Conservation (phyloP, 37 sponge, comb jelly and placozoan species). For the Haliclona indistincta region DNA sequence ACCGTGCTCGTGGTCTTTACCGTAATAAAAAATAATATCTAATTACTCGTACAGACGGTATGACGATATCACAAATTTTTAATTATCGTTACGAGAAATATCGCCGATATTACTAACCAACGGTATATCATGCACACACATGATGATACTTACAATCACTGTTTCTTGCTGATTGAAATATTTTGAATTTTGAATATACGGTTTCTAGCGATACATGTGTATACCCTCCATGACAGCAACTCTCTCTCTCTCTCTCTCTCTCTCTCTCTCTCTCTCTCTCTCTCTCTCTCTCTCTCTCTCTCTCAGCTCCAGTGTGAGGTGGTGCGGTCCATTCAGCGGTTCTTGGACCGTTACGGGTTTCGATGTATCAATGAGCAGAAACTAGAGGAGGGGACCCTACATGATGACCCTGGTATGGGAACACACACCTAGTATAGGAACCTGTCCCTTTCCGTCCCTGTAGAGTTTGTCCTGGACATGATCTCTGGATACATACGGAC, state of each 20-base stretch:
- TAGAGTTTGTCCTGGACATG: conserved; percentile 71
- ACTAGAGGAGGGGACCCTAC: conserved; percentile 79
- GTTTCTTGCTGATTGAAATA: no score
- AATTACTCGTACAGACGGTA: no score
- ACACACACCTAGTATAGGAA: not conserved
- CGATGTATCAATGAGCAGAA: conserved; percentile 87
- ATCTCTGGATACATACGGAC: conserved; percentile 82
- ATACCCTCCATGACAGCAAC: not conserved
- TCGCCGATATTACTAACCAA: no score
- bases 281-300: not conserved
- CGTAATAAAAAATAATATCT: no score
- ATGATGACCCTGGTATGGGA: conserved; percentile 79
- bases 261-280: not conserved
- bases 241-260: not conserved
- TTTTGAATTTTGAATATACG: no score
- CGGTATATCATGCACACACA: no score
- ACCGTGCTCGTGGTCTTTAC: no score
- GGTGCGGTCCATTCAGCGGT: conserved; percentile 50
- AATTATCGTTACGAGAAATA: no score
- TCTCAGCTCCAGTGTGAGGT: conserved; percentile 63
- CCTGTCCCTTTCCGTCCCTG: not conserved
- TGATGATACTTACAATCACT: no score
- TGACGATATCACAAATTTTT: no score
- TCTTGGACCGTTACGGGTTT: conserved; percentile 77
- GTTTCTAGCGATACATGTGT: no score